Conservation (phyloP, 2,888 invertebrate genomes). For the Operophtera brumata region DNA sequence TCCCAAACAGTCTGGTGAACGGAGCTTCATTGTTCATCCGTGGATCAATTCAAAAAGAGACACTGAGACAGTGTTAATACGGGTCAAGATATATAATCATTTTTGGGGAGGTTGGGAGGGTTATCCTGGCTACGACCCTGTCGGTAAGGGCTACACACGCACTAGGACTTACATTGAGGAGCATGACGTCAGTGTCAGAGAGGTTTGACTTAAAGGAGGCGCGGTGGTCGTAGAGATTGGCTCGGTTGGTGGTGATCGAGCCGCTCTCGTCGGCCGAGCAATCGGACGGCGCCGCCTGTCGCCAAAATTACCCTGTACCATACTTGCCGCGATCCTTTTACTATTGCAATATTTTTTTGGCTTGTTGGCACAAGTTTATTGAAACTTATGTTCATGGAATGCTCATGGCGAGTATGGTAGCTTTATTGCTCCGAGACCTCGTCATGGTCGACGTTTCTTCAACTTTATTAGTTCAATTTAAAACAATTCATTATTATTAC, state of each 20-base stretch:
- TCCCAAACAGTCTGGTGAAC: too few relatives aligned
- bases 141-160: slow-evolving; percentile 35
- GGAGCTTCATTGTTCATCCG: too few relatives aligned
- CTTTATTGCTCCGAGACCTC: not conserved
- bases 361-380: slow-evolving; percentile 7
- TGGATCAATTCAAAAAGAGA: too few relatives aligned
- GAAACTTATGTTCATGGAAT: not conserved
- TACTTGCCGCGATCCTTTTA: slow-evolving; percentile 21
- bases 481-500: not conserved
- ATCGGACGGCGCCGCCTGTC: slow-evolving; percentile 84
- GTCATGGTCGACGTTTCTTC: not conserved
- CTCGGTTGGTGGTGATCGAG: slow-evolving; percentile 90
- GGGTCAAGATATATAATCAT: not conserved
- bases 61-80: too few relatives aligned
- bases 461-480: not conserved
- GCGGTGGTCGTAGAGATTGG: slow-evolving; percentile 86
- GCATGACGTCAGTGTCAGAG: slow-evolving; percentile 96
- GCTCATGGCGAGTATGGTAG: slow-evolving; percentile 15
- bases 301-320: slow-evolving; percentile 29
- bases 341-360: slow-evolving; percentile 45
- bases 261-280: slow-evolving; percentile 84
- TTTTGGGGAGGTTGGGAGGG: not conserved
- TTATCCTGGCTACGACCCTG: slow-evolving; percentile 5
- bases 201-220: slow-evolving; percentile 93
- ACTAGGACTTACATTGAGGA: slow-evolving; percentile 89